Base-by-base conservation (phyloP, 2,888 invertebrate genomes). In the Eupithecia dodoneata region DNA sequence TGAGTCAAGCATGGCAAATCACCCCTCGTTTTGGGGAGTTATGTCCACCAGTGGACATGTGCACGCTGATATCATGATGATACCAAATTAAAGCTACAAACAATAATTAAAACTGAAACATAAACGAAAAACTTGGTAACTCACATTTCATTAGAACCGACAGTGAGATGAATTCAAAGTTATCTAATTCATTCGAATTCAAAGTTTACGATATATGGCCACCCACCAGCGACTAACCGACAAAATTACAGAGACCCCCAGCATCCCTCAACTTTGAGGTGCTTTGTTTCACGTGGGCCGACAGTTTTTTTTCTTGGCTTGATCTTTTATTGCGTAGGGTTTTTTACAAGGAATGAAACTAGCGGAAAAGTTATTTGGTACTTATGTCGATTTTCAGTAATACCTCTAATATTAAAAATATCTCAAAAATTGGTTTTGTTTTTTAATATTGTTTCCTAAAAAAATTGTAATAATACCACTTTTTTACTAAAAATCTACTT, bases 121-220 rank as follows among this genome's bases (percentile, higher is more conserved):
- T 49, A 67, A 80, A 76, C 70, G 71, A 85, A 87, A 86, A 89
- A 89, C 82, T 90, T 82, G 83, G 86, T 85, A 90, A 90, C 86
- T 92, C 89, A 88, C 89, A 84, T 88, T 92, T 91, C 88, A 93
- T 92, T 92, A 92, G 84, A 88, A 89, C 87, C 81, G 91, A 91
- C 90, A 88, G 83, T 84, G 84, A 87, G 86, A 88, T 89, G 89
- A 91, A 89, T 89, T 88, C 89, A 89, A 90, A 92, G 90, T 91
- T 79, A 81, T 74, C 72, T 91, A 91, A 92, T 91, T 90, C 88
- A 88, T 90, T 89, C 85, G 85, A 88, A 90, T 90, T 87, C 89
- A 87, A 92, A 93, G 88, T 93, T 93, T 87, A 83, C 88, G 92
- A 93, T 91, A 91, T 92, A 93, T 89, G 88, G 87, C 90, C 89